Percentiles rank a stretch among this genome's conserved stretches.
Evolutionary conservation across 1,140 invertebrate species (phyloP).

Genomic region (Papilio polyxenes): DNA sequence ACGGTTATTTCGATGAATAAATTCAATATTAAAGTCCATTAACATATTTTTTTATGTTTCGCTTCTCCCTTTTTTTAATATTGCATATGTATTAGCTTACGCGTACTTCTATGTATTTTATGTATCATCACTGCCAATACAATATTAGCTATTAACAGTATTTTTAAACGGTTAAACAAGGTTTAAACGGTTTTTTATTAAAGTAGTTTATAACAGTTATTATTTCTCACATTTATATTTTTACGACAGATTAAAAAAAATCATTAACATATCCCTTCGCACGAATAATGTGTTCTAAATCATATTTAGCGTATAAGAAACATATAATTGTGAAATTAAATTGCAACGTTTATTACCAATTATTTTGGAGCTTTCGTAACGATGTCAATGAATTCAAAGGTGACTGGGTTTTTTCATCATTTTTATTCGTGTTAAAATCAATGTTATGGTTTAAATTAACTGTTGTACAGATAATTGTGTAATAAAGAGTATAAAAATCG

Average conservation of each 20-base stretch:
- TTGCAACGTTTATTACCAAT: slow-evolving; percentile 1
- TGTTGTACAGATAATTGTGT: slow-evolving; percentile 64
- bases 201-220: neutral
- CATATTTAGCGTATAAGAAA: slow-evolving; percentile 3
- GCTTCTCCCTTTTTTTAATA: neutral
- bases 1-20: too few relatives aligned
- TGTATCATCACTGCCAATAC: neutral
- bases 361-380: slow-evolving; percentile 4
- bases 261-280: neutral
- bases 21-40: neutral
- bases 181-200: neutral
- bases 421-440: slow-evolving; percentile 51
- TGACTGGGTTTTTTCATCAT: slow-evolving; percentile 50
- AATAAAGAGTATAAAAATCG: slow-evolving; percentile 64
- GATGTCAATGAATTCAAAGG: slow-evolving; percentile 25
- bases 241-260: neutral
- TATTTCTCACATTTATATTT: neutral
- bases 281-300: slow-evolving; percentile 7
- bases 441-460: slow-evolving; percentile 51
- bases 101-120: neutral
- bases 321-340: slow-evolving; percentile 24
- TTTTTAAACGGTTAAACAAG: neutral
- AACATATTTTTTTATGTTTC: neutral
- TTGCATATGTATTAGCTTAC: neutral
- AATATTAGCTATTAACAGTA: neutral